These are phyloP conservation scores for Hippocampus zosterae DNA, from an alignment of 2,113 vertebrate species.

Conservation along the genomic window DNA sequence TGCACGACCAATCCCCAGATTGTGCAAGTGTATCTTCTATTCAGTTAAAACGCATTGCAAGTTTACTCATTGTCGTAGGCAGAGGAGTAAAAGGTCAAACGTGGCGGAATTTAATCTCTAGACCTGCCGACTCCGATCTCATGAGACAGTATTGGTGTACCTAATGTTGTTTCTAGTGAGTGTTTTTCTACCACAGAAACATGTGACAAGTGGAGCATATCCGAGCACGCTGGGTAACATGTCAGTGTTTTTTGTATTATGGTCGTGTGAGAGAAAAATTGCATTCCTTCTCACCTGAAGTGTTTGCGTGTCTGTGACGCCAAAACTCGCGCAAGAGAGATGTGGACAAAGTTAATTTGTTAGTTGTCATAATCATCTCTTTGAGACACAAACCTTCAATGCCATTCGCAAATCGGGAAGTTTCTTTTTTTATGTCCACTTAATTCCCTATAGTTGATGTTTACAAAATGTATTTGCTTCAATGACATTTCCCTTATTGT, in stretches of 20 bases:
- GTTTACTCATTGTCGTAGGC: background rate
- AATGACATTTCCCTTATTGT: conserved; percentile 1
- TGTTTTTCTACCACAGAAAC: background rate
- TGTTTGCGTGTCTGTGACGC: conserved; percentile 18
- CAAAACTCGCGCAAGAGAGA: conserved; percentile 6
- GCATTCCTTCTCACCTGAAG: conserved; percentile 26
- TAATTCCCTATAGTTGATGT: background rate
- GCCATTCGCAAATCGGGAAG: background rate
- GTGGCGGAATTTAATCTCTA: background rate
- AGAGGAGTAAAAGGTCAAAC: background rate
- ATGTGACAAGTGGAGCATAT: background rate
- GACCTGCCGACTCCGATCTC: background rate
- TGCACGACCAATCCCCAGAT: too few species aligned
- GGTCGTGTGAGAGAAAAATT: conserved; percentile 1
- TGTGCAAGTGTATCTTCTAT: background rate
- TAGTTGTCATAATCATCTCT: background rate
- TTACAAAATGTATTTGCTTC: background rate
- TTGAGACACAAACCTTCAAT: too few species aligned
- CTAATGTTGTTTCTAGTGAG: background rate
- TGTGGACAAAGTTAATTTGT: conserved; percentile 28
- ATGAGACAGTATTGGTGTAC: background rate
- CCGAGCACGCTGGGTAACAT: conserved; percentile 15
- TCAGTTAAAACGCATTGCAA: background rate
- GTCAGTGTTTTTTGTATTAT: conserved; percentile 17
- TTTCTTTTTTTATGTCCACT: background rate